Evolutionary conservation across 2,797 vertebrate species (phyloP), one percentile per base, ranked within the genome.

Genomic region (Myotis myotis): DNA sequence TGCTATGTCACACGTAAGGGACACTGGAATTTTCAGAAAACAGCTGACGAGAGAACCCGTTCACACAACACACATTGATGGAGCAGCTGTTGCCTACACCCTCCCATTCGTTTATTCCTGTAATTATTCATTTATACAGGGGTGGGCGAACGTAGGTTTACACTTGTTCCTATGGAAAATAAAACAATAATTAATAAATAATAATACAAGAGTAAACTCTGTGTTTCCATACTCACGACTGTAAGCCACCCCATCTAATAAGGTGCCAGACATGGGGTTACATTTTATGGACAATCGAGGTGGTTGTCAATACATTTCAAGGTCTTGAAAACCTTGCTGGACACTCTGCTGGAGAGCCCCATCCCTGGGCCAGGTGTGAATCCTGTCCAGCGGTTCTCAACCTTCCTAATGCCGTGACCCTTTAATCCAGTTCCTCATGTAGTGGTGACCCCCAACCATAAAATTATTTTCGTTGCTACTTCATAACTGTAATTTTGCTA

Each of bases 21-120:
- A 79, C 82, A 44, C 23, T 17, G 30, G 70, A 13, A 19, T 93
- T 80, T 87, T 93, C 92, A 82, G 84, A 44, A 95, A 87, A 51
- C 17, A 23, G 66, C 9, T 75, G 17, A 22, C 3, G 62, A 83
- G 75, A 72, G 36, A 68, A 38, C 55, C 55, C 17, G 19, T n/a
- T 47, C 66, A n/a, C 4, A 23, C 6, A 17, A 33, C 72, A 36
- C 9, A 41, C 4, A 33, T 23, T 28, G 25, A 62, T 9, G 62
- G 49, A 75, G 85, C 7, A 74, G 1, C 53, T 70, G 5, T 71
- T 55, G 33, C 55, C 71, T 79, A 57, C 12, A 3, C 13, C 72
- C 30, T 51, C 8, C 7, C 53, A 47, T 22, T 17, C 30, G 6
- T 25, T 28, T 23, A 6, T n/a, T 47, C 17, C 15, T 9, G 20